Conservation (phyloP, 1,140 invertebrate genomes). For the Luehdorfia chinensis region DNA sequence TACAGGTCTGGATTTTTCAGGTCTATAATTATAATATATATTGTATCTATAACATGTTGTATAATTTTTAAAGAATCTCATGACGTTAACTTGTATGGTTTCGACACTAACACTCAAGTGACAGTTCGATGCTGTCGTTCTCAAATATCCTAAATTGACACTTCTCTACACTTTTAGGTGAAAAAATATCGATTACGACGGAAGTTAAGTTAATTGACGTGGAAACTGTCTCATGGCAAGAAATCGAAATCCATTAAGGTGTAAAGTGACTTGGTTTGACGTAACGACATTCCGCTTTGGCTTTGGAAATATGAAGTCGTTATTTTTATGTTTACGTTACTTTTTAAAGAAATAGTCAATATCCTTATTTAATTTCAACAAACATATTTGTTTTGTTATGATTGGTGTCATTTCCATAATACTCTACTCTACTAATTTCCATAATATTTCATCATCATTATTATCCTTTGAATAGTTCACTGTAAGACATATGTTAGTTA, state of each 20-base stretch:
- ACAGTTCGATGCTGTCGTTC: slow-evolving; percentile 20
- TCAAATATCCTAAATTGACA: slow-evolving; percentile 40
- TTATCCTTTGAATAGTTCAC: too few species aligned
- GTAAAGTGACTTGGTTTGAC: slow-evolving; percentile 52
- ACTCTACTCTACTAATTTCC: too few species aligned
- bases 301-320: slow-evolving; percentile 25
- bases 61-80: too few species aligned
- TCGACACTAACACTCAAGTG: slow-evolving; percentile 24
- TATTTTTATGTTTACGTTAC: slow-evolving; percentile 18
- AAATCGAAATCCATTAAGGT: slow-evolving; percentile 52
- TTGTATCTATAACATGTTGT: too few species aligned
- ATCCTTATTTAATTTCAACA: too few species aligned
- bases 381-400: too few species aligned
- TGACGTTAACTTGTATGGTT: slow-evolving; percentile 30
- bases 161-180: slow-evolving; percentile 46
- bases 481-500: too few species aligned
- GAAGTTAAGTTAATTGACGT: slow-evolving; percentile 59
- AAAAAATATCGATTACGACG: slow-evolving; percentile 64
- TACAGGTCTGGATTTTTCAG: too few species aligned
- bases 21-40: too few species aligned
- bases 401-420: too few species aligned
- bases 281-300: slow-evolving; percentile 27
- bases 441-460: too few species aligned
- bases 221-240: slow-evolving; percentile 59
- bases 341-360: too few species aligned